A percentile compares a stretch with the other conserved stretches of the same genome.
These are phyloP conservation scores for Nestor notabilis DNA, from an alignment of 2,113 vertebrate genomes.

Conservation along the genomic window DNA sequence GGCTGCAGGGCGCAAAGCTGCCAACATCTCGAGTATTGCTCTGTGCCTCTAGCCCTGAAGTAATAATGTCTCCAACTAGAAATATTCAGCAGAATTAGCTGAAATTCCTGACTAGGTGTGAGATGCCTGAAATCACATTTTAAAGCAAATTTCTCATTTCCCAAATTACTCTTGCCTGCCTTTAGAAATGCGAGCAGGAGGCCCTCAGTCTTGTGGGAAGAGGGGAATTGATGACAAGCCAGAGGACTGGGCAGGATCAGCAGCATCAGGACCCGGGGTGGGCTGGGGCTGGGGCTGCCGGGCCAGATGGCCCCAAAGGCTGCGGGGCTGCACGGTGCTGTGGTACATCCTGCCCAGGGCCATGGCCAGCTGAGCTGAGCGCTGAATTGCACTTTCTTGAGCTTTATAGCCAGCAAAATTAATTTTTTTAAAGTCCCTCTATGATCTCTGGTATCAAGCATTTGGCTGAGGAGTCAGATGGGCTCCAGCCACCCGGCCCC, in stretches of 20 bases:
- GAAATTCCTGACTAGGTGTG: constrained; percentile 34
- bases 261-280: background rate
- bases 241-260: background rate
- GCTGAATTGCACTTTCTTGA: background rate
- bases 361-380: background rate
- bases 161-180: background rate
- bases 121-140: constrained; percentile 22
- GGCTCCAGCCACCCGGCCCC: background rate
- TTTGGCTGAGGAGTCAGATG: constrained; percentile 9
- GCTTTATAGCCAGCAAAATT: background rate
- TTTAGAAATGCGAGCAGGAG: background rate
- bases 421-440: constrained; percentile 15
- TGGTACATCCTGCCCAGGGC: background rate
- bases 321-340: background rate
- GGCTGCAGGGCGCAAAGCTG: background rate
- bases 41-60: background rate
- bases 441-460: background rate
- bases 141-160: constrained; percentile 39
- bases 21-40: background rate
- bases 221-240: background rate
- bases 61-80: background rate
- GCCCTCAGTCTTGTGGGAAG: background rate
- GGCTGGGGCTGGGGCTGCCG: background rate
- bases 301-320: background rate
- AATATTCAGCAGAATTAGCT: background rate